Evolutionary conservation across 1,140 invertebrate genomes (phyloP).

Genomic region (Streblospio benedicti): DNA sequence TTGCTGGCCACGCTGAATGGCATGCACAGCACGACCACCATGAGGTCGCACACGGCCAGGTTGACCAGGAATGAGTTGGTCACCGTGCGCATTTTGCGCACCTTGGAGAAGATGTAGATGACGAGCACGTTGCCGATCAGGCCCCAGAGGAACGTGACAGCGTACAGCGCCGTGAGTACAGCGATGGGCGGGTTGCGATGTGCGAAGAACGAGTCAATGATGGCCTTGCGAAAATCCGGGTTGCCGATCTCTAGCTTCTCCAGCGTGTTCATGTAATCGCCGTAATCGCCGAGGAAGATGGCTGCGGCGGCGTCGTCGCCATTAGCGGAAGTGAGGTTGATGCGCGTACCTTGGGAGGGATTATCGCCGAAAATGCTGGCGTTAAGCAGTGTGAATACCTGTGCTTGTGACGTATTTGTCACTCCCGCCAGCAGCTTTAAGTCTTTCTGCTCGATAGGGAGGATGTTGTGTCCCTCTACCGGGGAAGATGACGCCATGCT

Average conservation of each 20-base stretch:
- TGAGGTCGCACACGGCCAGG: conserved; percentile 46
- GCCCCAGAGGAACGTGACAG: conserved; percentile 42
- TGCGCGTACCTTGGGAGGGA: background rate
- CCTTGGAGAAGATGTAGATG: conserved; percentile 39
- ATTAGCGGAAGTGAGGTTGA: background rate
- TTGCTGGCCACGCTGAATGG: conserved; percentile 65
- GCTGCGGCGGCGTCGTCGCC: background rate
- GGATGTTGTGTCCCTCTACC: too few relatives aligned
- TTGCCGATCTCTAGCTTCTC: background rate
- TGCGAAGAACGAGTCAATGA: background rate
- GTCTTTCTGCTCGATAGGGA: too few relatives aligned
- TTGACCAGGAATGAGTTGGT: conserved; percentile 53
- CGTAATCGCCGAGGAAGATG: background rate
- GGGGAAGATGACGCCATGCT: too few relatives aligned
- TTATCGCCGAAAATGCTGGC: too few relatives aligned
- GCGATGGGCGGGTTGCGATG: background rate
- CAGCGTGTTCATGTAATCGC: background rate
- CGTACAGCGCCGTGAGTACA: conserved; percentile 38
- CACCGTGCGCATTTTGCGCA: conserved; percentile 50
- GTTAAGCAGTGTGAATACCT: too few relatives aligned
- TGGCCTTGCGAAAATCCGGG: background rate
- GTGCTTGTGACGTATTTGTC: too few relatives aligned
- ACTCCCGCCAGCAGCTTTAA: too few relatives aligned
- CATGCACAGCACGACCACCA: conserved; percentile 49
- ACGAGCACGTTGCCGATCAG: conserved; percentile 39